A percentile compares a stretch with the other conserved stretches of the same genome.
These are phyloP conservation scores for Pseudomyrmex sp. DNA, from an alignment of 1,140 invertebrate genomes.

Conservation along the genomic window DNA sequence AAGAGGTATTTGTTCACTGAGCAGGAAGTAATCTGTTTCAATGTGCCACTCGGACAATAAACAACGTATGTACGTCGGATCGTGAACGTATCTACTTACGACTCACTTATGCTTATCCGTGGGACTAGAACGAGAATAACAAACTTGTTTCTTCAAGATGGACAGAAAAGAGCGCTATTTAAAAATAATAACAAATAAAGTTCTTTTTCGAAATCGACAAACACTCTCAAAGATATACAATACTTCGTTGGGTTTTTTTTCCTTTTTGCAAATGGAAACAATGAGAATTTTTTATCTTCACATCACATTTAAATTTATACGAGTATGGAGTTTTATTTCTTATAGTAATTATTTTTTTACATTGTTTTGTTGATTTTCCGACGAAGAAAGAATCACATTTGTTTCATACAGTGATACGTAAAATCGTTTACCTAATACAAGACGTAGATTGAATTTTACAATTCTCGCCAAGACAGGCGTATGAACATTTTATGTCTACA, in stretches of 20 bases:
- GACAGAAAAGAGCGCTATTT: not conserved
- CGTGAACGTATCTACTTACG: conserved; percentile 26
- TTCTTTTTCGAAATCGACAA: not conserved
- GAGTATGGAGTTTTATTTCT: too few relatives aligned
- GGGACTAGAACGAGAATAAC: conserved; percentile 8
- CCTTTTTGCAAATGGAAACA: too few relatives aligned
- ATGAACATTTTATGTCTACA: not conserved
- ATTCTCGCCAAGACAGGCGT: not conserved
- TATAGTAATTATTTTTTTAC: too few relatives aligned
- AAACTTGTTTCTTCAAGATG: not conserved
- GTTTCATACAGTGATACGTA: not conserved
- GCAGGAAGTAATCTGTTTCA: conserved; percentile 81
- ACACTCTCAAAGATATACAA: not conserved
- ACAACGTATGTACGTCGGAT: conserved; percentile 32
- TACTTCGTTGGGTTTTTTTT: too few relatives aligned
- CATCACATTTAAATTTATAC: too few relatives aligned
- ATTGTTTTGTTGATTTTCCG: too few relatives aligned
- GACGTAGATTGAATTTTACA: not conserved
- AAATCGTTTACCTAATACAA: conserved; percentile 15
- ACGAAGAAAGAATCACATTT: not conserved
- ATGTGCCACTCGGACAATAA: conserved; percentile 69
- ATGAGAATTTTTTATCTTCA: too few relatives aligned
- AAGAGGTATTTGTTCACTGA: conserved; percentile 69
- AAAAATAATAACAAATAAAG: too few relatives aligned
- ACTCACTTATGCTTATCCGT: conserved; percentile 16